Conservation (phyloP, 37 sponge, comb jelly and placozoan genomes). For the Agelas oroides region DNA sequence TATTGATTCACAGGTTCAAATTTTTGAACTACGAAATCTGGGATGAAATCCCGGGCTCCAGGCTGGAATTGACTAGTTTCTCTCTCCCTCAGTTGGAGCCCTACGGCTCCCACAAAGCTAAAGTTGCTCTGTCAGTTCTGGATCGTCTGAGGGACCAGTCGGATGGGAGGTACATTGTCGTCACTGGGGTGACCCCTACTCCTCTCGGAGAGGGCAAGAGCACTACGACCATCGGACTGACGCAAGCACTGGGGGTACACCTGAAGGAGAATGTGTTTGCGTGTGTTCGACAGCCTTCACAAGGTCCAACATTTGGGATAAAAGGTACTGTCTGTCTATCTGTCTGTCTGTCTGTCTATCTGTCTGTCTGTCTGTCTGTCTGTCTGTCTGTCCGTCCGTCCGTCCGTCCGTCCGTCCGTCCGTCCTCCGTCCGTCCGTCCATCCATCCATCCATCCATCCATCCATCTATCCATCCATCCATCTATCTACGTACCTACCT, state of each 20-base stretch:
- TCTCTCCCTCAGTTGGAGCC: slow-evolving; percentile 74
- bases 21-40: no score
- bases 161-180: slow-evolving; percentile 85
- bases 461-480: no score
- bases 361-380: no score
- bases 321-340: slow-evolving; percentile 63
- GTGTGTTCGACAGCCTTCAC: slow-evolving; percentile 97
- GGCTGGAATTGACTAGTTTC: no score
- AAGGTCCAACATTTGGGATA: slow-evolving; percentile 99
- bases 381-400: no score
- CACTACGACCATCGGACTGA: slow-evolving; percentile 96
- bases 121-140: slow-evolving; percentile 85
- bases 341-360: no score
- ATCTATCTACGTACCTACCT: no score
- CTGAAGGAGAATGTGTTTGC: slow-evolving; percentile 88
- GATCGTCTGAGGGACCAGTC: slow-evolving; percentile 72
- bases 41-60: no score
- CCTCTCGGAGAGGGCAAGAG: slow-evolving; percentile 99
- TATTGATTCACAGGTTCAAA: no score
- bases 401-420: no score
- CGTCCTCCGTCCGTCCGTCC: no score
- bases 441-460: no score
- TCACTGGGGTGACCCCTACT: slow-evolving; percentile 96
- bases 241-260: slow-evolving; percentile 91
- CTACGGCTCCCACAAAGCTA: slow-evolving; percentile 92